Evolutionary conservation across 2,888 invertebrate genomes (phyloP).

Genomic region (Orthosia incerta): DNA sequence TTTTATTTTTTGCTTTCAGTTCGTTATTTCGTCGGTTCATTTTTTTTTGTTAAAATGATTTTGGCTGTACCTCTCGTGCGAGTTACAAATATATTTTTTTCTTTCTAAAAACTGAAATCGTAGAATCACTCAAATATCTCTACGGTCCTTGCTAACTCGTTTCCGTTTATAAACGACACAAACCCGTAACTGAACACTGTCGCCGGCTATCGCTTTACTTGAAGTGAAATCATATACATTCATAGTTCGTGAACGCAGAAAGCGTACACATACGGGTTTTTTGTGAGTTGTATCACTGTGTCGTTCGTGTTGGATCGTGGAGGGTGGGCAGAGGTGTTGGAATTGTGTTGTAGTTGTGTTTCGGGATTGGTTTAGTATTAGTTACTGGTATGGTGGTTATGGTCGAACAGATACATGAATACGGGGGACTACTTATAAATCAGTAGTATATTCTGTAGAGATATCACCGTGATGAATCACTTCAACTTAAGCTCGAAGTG

Average conservation of each 20-base stretch:
- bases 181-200: conserved; percentile 45
- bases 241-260: conserved; percentile 41
- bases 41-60: no score
- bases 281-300: conserved; percentile 23
- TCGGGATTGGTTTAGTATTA: background rate
- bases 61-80: no score
- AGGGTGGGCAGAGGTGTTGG: conserved; percentile 6
- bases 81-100: no score
- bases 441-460: no score
- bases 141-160: conserved; percentile 1
- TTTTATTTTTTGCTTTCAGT: no score
- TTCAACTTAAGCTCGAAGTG: no score
- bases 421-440: no score
- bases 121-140: background rate
- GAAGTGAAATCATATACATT: conserved; percentile 59
- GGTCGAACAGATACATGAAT: background rate
- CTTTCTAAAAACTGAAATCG: background rate
- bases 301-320: conserved; percentile 17
- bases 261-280: conserved; percentile 57
- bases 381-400: background rate
- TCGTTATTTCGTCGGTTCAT: no score
- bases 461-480: no score
- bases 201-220: conserved; percentile 47
- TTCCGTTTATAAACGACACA: conserved; percentile 7
- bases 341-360: conserved; percentile 8